These are phyloP conservation scores for Mormyrus lacerda DNA, from an alignment of 2,113 vertebrate species.

Conservation along the genomic window DNA sequence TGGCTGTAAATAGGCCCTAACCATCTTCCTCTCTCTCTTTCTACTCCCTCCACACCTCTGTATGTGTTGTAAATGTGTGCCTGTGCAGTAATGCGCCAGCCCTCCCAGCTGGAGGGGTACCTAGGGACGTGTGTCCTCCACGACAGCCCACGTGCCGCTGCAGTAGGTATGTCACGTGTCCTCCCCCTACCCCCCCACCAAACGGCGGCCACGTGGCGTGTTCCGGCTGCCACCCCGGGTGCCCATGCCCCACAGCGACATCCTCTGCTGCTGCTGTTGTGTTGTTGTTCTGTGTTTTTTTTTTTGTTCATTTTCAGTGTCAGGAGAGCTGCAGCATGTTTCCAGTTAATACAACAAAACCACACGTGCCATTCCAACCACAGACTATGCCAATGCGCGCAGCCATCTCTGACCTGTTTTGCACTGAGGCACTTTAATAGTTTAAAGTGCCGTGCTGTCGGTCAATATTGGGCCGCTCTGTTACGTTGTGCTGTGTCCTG, in stretches of 20 bases:
- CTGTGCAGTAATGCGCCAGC: constrained; percentile 64
- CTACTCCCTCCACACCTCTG: neutral
- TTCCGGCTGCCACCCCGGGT: constrained; percentile 33
- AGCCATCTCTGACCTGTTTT: neutral
- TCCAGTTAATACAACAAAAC: neutral
- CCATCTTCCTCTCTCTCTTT: constrained; percentile 8
- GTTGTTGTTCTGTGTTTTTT: neutral
- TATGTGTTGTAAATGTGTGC: neutral
- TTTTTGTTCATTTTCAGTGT: neutral
- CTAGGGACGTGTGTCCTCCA: constrained; percentile 70
- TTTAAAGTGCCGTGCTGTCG: neutral
- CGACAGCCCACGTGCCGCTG: constrained; percentile 67
- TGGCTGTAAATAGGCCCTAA: neutral
- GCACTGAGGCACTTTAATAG: neutral
- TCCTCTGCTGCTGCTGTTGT: neutral
- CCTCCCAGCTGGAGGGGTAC: constrained; percentile 72
- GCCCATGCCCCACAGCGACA: constrained; percentile 15
- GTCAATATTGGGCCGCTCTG: neutral
- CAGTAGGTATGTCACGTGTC: constrained; percentile 62
- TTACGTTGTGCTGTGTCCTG: neutral
- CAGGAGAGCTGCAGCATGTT: neutral
- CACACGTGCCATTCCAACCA: neutral
- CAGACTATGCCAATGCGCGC: neutral
- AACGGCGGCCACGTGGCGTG: neutral
- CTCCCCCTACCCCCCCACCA: neutral